A percentile compares a stretch with the other conserved stretches of the same genome.
These are phyloP conservation scores for Lepisosteus oculatus DNA, from an alignment of 2,113 vertebrate species.

Conservation along the genomic window DNA sequence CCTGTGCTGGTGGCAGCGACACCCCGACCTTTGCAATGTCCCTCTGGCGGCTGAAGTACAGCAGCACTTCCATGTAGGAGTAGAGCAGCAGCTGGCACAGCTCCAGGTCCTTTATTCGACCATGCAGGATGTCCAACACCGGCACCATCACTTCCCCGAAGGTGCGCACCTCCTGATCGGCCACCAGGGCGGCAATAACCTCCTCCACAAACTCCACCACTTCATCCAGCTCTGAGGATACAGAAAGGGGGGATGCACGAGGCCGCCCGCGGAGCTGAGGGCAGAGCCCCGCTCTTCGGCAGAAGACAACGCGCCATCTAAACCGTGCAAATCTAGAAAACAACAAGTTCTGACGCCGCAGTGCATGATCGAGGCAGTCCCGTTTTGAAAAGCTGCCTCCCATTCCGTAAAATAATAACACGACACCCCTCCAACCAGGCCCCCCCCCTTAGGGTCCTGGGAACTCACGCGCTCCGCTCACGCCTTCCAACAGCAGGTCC, in stretches of 20 bases:
- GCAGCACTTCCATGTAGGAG: constrained; percentile 85
- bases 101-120: constrained; percentile 85
- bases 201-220: constrained; percentile 88
- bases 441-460: too few species aligned
- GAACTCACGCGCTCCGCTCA: constrained; percentile 79
- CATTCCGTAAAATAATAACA: background rate
- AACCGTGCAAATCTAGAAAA: too few species aligned
- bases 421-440: background rate
- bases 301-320: too few species aligned
- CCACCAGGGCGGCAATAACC: constrained; percentile 73
- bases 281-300: too few species aligned
- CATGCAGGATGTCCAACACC: constrained; percentile 82
- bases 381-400: background rate
- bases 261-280: background rate
- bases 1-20: too few species aligned
- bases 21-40: constrained; percentile 83
- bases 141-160: constrained; percentile 91
- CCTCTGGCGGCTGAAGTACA: constrained; percentile 89
- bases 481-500: constrained; percentile 84
- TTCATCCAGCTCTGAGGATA: constrained; percentile 78
- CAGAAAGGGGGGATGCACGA: background rate
- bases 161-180: constrained; percentile 90
- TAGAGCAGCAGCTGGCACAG: constrained; percentile 89
- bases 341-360: too few species aligned
- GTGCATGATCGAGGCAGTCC: too few species aligned